Percentiles rank a stretch among this genome's conserved stretches.
Conservation (phyloP, 2,797 vertebrate species). For the Telmatherina bonti region DNA sequence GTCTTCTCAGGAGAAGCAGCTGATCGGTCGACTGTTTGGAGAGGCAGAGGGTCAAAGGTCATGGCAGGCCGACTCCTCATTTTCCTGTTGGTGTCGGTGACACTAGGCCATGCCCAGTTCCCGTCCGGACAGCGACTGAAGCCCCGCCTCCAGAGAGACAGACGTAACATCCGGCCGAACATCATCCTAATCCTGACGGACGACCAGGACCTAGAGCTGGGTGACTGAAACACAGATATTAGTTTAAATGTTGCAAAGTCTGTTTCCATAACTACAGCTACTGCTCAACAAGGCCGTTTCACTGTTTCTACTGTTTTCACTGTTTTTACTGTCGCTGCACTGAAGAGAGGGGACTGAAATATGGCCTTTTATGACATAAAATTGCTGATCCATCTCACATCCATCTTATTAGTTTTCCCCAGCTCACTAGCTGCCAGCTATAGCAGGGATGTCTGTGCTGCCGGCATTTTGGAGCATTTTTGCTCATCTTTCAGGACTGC, state of each 20-base stretch:
- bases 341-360: no score
- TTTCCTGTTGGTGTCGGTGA: conserved; percentile 78
- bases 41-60: conserved; percentile 43
- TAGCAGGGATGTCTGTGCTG: no score
- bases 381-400: no score
- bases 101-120: conserved; percentile 84
- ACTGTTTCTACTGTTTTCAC: no score
- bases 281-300: no score
- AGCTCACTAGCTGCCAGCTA: no score
- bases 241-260: background rate
- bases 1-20: conserved; percentile 10
- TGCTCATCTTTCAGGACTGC: no score
- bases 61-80: conserved; percentile 87
- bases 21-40: conserved; percentile 33
- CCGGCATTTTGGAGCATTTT: no score
- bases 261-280: no score
- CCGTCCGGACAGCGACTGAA: conserved; percentile 89
- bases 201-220: conserved; percentile 96
- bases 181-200: conserved; percentile 97
- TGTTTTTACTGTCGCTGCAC: no score
- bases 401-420: no score
- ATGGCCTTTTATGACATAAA: no score
- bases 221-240: conserved; percentile 64
- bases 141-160: conserved; percentile 92
- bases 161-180: conserved; percentile 97